These are phyloP conservation scores for Peromyscus leucopus DNA, from an alignment of 2,113 vertebrate species.

Conservation along the genomic window DNA sequence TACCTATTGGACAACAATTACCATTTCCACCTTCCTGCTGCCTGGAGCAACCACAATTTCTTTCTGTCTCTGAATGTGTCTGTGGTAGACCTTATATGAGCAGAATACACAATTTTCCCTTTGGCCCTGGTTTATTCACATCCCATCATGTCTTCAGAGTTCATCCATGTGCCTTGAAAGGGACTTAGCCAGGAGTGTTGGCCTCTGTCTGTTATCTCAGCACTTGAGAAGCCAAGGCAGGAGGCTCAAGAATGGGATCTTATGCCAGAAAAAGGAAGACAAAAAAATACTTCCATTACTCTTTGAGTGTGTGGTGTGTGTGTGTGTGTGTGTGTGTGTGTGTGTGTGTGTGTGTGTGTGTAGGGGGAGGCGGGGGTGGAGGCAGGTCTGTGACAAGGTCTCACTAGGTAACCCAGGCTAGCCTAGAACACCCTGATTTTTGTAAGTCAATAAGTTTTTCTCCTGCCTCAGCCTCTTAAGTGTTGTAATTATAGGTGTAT, in stretches of 20 bases:
- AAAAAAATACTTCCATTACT: neutral
- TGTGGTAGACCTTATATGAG: neutral
- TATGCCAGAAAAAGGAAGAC: neutral
- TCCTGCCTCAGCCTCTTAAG: neutral
- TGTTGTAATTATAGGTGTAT: neutral
- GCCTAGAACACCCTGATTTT: neutral
- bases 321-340: neutral
- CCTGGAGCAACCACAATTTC: neutral
- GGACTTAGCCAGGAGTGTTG: neutral
- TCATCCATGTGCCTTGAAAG: conserved; percentile 5
- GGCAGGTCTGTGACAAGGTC: neutral
- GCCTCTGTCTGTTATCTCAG: neutral
- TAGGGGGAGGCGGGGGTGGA: neutral
- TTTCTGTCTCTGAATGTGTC: neutral
- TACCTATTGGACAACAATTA: neutral
- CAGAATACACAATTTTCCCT: conserved; percentile 11
- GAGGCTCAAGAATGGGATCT: neutral
- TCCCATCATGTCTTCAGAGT: conserved; percentile 17
- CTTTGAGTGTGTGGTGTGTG: neutral
- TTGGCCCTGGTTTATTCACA: conserved; percentile 31
- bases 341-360: neutral
- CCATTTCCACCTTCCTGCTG: neutral
- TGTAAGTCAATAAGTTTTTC: too few species aligned
- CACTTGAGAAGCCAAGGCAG: neutral
- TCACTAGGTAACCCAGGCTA: neutral